A percentile compares a stretch with the other conserved stretches of the same genome.
phyloP scores from a whole-genome alignment of 1,140 invertebrate species.

The Homalodisca vitripennis region DNA sequence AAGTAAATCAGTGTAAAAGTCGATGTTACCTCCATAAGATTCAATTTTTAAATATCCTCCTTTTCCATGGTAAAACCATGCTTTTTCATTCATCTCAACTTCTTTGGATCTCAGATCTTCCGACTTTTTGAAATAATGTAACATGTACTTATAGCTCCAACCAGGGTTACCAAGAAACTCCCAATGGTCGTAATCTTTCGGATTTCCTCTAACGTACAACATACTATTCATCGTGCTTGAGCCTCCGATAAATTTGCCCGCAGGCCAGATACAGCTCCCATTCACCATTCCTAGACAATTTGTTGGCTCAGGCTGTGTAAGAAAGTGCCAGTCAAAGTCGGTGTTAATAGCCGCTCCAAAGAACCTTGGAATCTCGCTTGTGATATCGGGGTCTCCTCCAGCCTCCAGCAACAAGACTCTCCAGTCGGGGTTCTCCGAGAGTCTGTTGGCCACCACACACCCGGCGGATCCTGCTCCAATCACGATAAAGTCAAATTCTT shows the following conservation, averaged over 20 bases:
- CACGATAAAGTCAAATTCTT: constrained; percentile 54
- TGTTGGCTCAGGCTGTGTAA: not conserved
- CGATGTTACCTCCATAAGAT: constrained; percentile 51
- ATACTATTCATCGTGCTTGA: constrained; percentile 61
- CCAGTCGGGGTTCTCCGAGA: constrained; percentile 55
- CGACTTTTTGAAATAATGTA: constrained; percentile 84
- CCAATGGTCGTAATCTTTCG: constrained; percentile 68
- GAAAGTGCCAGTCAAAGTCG: constrained; percentile 52
- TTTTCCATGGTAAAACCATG: constrained; percentile 65
- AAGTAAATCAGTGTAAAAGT: constrained; percentile 49
- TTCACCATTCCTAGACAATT: constrained; percentile 9
- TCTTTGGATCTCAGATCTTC: constrained; percentile 80
- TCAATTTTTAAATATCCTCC: constrained; percentile 79
- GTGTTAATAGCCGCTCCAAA: constrained; percentile 50
- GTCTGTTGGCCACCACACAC: constrained; percentile 61
- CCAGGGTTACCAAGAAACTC: constrained; percentile 63
- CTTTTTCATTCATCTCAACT: constrained; percentile 54
- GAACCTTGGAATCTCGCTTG: constrained; percentile 44
- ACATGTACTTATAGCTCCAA: constrained; percentile 68
- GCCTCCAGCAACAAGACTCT: constrained; percentile 69
- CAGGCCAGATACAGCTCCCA: constrained; percentile 58
- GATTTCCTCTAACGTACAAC: constrained; percentile 64
- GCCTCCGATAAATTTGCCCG: constrained; percentile 56
- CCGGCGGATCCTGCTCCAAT: constrained; percentile 64
- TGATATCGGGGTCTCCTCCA: constrained; percentile 65